Percentiles rank a stretch among this genome's conserved stretches.
phyloP scores from a whole-genome alignment of 2,797 vertebrate species.

The Liparis tanakae region DNA sequence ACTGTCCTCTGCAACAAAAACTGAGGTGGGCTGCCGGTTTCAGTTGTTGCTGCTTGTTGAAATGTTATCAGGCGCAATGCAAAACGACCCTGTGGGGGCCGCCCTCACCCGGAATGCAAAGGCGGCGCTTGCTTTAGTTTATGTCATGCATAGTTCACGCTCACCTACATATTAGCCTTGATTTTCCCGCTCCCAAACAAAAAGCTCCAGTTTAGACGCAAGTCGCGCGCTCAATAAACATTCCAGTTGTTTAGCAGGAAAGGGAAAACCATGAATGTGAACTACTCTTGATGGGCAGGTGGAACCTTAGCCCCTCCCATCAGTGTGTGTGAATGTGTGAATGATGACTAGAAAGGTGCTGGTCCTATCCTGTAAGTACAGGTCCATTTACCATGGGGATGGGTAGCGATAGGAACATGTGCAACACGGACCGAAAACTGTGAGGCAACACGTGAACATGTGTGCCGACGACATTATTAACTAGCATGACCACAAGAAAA shows the following conservation, averaged over 20 bases:
- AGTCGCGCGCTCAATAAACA: not conserved
- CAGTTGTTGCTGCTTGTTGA: slow-evolving; percentile 6
- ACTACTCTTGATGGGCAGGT: too few species aligned
- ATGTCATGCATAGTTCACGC: not conserved
- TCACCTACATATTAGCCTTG: not conserved
- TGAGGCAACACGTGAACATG: too few species aligned
- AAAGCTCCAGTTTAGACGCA: not conserved
- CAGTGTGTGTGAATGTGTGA: too few species aligned
- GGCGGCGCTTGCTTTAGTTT: not conserved
- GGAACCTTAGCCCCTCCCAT: too few species aligned
- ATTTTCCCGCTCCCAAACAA: not conserved
- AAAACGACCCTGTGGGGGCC: slow-evolving; percentile 15
- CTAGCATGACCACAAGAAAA: not conserved
- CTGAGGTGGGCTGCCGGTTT: slow-evolving; percentile 42
- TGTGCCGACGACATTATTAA: too few species aligned
- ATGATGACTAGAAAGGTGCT: too few species aligned
- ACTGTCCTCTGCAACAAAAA: slow-evolving; percentile 30
- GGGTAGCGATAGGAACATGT: too few species aligned
- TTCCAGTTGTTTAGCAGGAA: too few species aligned
- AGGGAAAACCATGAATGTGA: too few species aligned
- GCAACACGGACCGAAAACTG: too few species aligned
- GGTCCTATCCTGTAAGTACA: too few species aligned
- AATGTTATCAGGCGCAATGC: slow-evolving; percentile 51
- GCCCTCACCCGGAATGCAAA: slow-evolving; percentile 7
- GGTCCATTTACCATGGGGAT: too few species aligned